These are phyloP conservation scores for Diachrysia chrysitis DNA, from an alignment of 2,888 invertebrate species.

Conservation along the genomic window DNA sequence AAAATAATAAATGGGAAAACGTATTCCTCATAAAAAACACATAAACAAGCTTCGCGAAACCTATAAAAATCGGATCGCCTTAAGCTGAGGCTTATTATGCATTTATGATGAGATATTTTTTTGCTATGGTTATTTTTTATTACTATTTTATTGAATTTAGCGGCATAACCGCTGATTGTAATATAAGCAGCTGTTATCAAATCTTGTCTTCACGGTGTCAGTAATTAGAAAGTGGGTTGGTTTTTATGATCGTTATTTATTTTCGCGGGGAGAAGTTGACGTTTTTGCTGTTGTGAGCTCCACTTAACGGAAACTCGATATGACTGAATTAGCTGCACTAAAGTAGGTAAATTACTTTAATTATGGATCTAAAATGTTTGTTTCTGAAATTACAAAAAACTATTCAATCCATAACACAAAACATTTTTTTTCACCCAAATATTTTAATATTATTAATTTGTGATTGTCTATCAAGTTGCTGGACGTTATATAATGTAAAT, in stretches of 20 bases:
- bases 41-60: constrained; percentile 27
- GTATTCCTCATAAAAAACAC: constrained; percentile 19
- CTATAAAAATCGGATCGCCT: constrained; percentile 29
- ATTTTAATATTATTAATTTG: no score
- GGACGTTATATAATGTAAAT: no score
- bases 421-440: no score
- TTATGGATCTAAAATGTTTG: background rate
- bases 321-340: background rate
- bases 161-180: background rate
- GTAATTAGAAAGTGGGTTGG: background rate
- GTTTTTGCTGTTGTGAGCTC: background rate
- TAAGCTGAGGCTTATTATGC: constrained; percentile 14
- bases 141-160: background rate
- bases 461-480: no score
- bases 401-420: no score
- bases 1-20: constrained; percentile 24
- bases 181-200: background rate
- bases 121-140: constrained; percentile 6
- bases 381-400: no score
- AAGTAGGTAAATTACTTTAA: background rate
- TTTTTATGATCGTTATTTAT: constrained; percentile 4
- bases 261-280: background rate
- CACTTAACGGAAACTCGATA: background rate
- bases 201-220: background rate
- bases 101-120: background rate